A percentile compares a stretch with the other conserved stretches of the same genome.
These are phyloP conservation scores for Halichoeres trimaculatus DNA, from an alignment of 2,113 vertebrate species.

Conservation along the genomic window DNA sequence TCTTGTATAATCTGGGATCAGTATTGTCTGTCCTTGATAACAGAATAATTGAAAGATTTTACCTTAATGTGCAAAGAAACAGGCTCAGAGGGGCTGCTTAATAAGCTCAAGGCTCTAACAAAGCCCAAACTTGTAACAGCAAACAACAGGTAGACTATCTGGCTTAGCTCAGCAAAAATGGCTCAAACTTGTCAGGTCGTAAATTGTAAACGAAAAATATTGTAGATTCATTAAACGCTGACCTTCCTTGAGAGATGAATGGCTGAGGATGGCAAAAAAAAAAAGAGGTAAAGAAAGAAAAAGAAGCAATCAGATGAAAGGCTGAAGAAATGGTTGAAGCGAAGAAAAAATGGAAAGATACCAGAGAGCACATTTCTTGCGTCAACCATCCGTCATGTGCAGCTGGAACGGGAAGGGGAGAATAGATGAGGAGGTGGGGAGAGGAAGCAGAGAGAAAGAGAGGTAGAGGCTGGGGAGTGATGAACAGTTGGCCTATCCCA, in stretches of 20 bases:
- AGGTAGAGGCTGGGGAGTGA: slow-evolving; percentile 64
- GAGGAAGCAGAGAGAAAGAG: slow-evolving; percentile 5
- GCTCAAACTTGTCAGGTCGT: slow-evolving; percentile 35
- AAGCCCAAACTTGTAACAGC: not conserved
- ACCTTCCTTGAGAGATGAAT: slow-evolving; percentile 53
- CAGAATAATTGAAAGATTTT: not conserved
- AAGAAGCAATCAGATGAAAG: slow-evolving; percentile 67
- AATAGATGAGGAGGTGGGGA: slow-evolving; percentile 47
- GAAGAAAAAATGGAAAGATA: slow-evolving; percentile 54
- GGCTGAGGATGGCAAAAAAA: slow-evolving; percentile 45
- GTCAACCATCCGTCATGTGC: slow-evolving; percentile 73
- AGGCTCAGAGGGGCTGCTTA: not conserved
- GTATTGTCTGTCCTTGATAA: not conserved
- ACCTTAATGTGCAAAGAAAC: not conserved
- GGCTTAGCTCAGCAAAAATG: slow-evolving; percentile 63
- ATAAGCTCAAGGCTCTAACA: slow-evolving; percentile 4
- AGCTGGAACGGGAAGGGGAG: slow-evolving; percentile 45
- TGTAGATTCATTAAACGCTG: slow-evolving; percentile 64
- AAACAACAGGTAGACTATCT: slow-evolving; percentile 35
- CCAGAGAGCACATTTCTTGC: slow-evolving; percentile 52
- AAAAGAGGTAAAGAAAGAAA: slow-evolving; percentile 43
- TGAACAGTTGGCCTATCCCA: slow-evolving; percentile 78
- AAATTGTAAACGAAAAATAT: slow-evolving; percentile 70
- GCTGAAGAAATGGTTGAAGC: slow-evolving; percentile 56
- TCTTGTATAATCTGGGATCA: not conserved